Evolutionary conservation across 2,888 invertebrate genomes (phyloP).

Genomic region (Sarcophaga caerulescens): DNA sequence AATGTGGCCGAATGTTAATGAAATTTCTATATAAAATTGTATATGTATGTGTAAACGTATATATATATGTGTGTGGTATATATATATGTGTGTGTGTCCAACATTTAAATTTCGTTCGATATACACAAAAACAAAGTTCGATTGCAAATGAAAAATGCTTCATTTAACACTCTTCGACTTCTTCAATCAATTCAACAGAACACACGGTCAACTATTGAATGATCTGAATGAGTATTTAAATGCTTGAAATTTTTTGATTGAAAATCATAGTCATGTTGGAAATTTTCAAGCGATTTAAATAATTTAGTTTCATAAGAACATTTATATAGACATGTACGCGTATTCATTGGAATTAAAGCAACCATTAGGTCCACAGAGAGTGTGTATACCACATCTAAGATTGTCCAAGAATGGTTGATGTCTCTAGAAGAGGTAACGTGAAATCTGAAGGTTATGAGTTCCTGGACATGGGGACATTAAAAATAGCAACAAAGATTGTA

Average conservation of each 20-base stretch:
- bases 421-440: neutral
- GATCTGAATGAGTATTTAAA: neutral
- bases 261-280: neutral
- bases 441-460: neutral
- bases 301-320: neutral
- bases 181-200: constrained; percentile 11
- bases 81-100: neutral
- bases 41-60: neutral
- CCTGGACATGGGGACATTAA: neutral
- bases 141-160: constrained; percentile 24
- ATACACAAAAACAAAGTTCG: neutral
- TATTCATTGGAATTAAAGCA: neutral
- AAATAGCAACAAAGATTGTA: no score
- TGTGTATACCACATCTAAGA: no score
- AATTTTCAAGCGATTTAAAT: neutral
- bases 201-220: constrained; percentile 10
- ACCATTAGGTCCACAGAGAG: no score
- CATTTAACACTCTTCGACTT: constrained; percentile 12
- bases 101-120: neutral
- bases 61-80: no score
- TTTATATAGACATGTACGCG: neutral
- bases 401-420: no score
- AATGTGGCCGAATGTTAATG: neutral
- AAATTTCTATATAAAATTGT: neutral
- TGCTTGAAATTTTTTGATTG: neutral